Conservation (phyloP, 2,797 vertebrate species). For the Crossoptilon crossoptilon region DNA sequence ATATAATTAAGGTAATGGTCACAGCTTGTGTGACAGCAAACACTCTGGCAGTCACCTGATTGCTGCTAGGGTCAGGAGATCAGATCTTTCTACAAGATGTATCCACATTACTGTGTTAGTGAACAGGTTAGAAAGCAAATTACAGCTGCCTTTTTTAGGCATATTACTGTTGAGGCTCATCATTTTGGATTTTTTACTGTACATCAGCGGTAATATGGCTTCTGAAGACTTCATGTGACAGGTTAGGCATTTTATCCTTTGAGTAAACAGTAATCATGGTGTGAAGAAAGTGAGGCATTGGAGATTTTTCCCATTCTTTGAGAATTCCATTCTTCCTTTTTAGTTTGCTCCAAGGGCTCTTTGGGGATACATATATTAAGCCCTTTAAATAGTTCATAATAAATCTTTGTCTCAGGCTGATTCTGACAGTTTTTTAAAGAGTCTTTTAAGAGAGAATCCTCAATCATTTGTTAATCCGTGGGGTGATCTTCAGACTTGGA, state of each 20-base stretch:
- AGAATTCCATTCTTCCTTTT: constrained; percentile 87
- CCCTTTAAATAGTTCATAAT: constrained; percentile 90
- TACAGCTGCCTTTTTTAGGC: constrained; percentile 75
- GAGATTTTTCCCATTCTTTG: constrained; percentile 86
- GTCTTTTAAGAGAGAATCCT: constrained; percentile 89
- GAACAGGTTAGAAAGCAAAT: constrained; percentile 83
- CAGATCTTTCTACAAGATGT: constrained; percentile 77
- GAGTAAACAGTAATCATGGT: constrained; percentile 85
- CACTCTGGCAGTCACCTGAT: constrained; percentile 79
- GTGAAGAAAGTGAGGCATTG: constrained; percentile 83
- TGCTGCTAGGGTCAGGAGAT: constrained; percentile 80
- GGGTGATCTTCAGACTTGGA: constrained; percentile 85
- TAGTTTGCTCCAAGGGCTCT: constrained; percentile 88
- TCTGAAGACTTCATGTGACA: constrained; percentile 82
- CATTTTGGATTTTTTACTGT: constrained; percentile 77
- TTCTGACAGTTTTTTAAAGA: constrained; percentile 89
- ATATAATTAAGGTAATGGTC: constrained; percentile 81
- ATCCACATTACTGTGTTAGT: constrained; percentile 80
- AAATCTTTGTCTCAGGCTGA: constrained; percentile 89
- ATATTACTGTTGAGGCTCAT: constrained; percentile 65
- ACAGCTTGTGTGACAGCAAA: constrained; percentile 76
- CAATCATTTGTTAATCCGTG: constrained; percentile 89
- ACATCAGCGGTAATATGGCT: constrained; percentile 78
- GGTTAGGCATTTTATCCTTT: constrained; percentile 85
- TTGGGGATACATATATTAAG: constrained; percentile 90